Conservation (phyloP, 64 coral and sea anemone genomes). For the Acropora tenuis region DNA sequence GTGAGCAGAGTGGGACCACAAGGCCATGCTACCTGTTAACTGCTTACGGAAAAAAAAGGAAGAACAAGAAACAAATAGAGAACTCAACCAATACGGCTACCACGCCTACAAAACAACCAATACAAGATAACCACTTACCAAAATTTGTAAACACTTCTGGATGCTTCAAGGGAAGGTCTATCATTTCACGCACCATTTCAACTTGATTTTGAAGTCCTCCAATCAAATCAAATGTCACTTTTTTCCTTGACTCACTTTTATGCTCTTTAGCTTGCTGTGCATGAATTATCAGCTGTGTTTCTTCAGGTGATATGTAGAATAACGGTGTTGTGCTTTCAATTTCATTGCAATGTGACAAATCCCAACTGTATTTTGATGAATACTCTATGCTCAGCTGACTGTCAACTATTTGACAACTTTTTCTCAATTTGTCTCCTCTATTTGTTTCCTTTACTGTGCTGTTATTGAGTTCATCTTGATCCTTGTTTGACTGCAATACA, state of each 20-base stretch:
- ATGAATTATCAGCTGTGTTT: conserved; percentile 76
- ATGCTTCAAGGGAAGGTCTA: conserved; percentile 84
- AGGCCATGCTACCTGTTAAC: too few relatives aligned
- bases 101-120: not conserved
- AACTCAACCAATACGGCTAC: too few relatives aligned
- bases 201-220: conserved; percentile 89
- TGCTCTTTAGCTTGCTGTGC: conserved; percentile 27
- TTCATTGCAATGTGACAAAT: not conserved
- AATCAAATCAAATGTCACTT: conserved; percentile 77
- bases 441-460: not conserved
- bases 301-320: conserved; percentile 76
- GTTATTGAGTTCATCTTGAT: not conserved
- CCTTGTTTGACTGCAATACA: not conserved
- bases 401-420: not conserved
- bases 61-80: too few relatives aligned
- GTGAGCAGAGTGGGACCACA: too few relatives aligned
- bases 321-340: not conserved
- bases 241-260: conserved; percentile 1
- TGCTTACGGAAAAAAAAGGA: too few relatives aligned
- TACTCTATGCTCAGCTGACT: not conserved
- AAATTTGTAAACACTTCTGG: conserved; percentile 80
- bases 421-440: not conserved
- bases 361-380: not conserved
- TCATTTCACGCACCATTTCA: conserved; percentile 76
- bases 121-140: conserved; percentile 59